These are phyloP conservation scores for Luffia ferchaultella DNA, from an alignment of 2,888 invertebrate genomes.

Conservation along the genomic window DNA sequence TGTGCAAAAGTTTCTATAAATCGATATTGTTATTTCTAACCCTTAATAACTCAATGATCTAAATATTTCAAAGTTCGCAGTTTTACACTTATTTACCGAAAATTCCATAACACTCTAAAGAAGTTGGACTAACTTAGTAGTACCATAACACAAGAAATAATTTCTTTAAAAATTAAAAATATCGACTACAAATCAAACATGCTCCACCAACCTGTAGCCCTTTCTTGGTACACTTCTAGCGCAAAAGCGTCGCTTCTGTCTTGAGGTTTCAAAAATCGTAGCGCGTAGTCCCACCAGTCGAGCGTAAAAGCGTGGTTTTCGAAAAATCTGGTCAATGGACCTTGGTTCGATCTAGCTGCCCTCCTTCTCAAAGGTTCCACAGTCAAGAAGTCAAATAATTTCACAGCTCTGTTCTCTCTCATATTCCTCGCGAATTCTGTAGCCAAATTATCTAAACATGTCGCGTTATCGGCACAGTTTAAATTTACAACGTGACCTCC, in stretches of 20 bases:
- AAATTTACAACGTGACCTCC: slow-evolving; percentile 34
- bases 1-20: no score
- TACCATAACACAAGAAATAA: no score
- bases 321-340: slow-evolving; percentile 45
- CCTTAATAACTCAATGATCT: no score
- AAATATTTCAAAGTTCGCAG: no score
- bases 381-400: slow-evolving; percentile 60
- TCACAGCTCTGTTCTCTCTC: slow-evolving; percentile 57
- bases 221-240: slow-evolving; percentile 49
- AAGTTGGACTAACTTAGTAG: no score
- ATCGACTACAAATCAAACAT: no score
- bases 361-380: slow-evolving; percentile 54
- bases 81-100: no score
- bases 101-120: no score
- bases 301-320: slow-evolving; percentile 61
- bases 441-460: slow-evolving; percentile 62
- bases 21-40: no score
- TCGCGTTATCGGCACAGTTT: slow-evolving; percentile 69
- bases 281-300: slow-evolving; percentile 60
- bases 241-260: slow-evolving; percentile 53
- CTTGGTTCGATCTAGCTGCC: slow-evolving; percentile 41
- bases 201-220: slow-evolving; percentile 59
- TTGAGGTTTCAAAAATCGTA: slow-evolving; percentile 54
- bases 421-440: slow-evolving; percentile 58
- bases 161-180: no score